Evolutionary conservation across 2,888 invertebrate genomes (phyloP), one percentile per base, ranked within the genome.

Genomic region (Slavum lentiscoides): DNA sequence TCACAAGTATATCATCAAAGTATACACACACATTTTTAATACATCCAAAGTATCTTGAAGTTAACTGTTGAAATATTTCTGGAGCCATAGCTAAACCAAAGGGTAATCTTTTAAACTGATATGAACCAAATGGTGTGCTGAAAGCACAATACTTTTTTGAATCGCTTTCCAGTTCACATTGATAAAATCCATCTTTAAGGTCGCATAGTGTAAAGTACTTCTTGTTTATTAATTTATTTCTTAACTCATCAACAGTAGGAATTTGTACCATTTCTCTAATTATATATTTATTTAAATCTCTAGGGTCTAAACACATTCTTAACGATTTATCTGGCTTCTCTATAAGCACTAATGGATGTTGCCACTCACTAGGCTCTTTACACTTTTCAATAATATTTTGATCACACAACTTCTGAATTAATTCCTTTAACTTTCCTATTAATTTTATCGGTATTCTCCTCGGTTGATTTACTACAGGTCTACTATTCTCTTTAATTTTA

Each of bases 41-140:
- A 37, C n/a, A 1, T 2, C 70, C 58, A 37, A 70, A 70, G 19
- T 70, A 70, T 37, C 58, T 58, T 19, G 30, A 30, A 7, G 68
- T 69, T 53, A 69, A 70, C 9, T 70, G 58, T 82, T 85, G 85
- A 84, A 85, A 85, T 1, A 84, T 67, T 6, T 21, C 83, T 68
- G 85, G 85, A 19, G 85, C 85, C 4, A 84, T 82, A 82, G 85
- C 85, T 0, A 85, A 84, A n/a, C 85, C 85, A 77, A 85, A 85
- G 84, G 85, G 85, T 8, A 85, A 66, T 69, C 85, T 82, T 19
- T 84, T 84, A 17, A 85, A 85, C 75, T 84, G 85, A 82, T 84
- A 86, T 9, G 84, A 82, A 0, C 84, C 84, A 68, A 49, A 53
- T 2, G 49, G 68, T 49, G 68, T 68, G 23, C 53, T 68, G 8